phyloP scores from a whole-genome alignment of 2,888 invertebrate species.

The Blera fallax region DNA sequence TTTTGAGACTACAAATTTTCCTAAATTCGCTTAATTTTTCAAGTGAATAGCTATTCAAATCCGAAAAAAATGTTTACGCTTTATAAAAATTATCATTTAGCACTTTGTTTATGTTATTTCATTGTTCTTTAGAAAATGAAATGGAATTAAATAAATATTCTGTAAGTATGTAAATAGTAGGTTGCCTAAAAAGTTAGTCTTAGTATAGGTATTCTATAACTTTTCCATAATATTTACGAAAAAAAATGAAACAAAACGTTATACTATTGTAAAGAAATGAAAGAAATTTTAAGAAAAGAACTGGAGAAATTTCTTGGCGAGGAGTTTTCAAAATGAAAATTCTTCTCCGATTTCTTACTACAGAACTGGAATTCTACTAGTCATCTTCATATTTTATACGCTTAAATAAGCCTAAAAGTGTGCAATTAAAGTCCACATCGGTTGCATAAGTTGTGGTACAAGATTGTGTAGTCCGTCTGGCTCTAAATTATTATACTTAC shows the following conservation, averaged over 20 bases:
- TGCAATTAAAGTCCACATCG: background rate
- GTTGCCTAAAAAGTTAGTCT: conserved; percentile 9
- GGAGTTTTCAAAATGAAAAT: conserved; percentile 20
- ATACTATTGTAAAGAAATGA: background rate
- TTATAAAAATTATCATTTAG: conserved; percentile 35
- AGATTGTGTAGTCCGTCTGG: too few species aligned
- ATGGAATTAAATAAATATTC: conserved; percentile 43
- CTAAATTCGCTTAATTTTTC: conserved; percentile 54
- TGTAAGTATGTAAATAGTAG: conserved; percentile 67
- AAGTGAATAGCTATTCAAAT: conserved; percentile 45
- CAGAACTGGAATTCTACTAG: background rate
- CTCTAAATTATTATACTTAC: background rate
- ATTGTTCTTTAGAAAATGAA: conserved; percentile 44
- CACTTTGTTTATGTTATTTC: conserved; percentile 30
- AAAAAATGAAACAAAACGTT: conserved; percentile 22
- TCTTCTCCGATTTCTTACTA: conserved; percentile 19
- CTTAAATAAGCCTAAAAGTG: background rate
- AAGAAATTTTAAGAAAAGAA: background rate
- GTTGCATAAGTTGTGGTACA: too few species aligned
- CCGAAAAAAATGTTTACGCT: conserved; percentile 40
- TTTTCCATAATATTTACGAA: background rate
- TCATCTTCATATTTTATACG: background rate
- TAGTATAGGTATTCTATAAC: conserved; percentile 18
- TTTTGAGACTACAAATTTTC: background rate
- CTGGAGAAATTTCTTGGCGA: conserved; percentile 5